These are phyloP conservation scores for Illadopsis cleaveri DNA, from an alignment of 2,113 vertebrate genomes.

Conservation along the genomic window DNA sequence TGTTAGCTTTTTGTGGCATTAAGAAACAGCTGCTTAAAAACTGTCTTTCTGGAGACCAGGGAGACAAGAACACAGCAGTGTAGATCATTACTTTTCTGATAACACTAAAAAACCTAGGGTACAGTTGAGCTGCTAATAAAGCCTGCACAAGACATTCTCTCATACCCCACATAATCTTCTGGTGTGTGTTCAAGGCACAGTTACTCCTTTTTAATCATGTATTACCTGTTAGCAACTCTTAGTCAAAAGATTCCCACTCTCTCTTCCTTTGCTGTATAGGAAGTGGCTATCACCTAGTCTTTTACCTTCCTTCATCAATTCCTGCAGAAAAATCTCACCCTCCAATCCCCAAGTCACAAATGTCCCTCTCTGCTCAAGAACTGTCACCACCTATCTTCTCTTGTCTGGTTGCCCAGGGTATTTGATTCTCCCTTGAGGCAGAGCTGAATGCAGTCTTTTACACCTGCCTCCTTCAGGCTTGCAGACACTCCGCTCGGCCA, in stretches of 20 bases:
- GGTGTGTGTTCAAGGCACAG: background rate
- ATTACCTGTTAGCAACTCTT: conserved; percentile 10
- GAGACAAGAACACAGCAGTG: conserved; percentile 31
- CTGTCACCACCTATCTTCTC: background rate
- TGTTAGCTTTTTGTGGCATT: conserved; percentile 3
- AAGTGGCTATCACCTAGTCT: background rate
- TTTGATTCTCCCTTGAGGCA: background rate
- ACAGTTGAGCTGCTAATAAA: conserved; percentile 30
- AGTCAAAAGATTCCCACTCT: background rate
- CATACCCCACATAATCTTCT: conserved; percentile 12
- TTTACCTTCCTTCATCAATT: background rate
- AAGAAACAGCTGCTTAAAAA: conserved; percentile 19
- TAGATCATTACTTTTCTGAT: conserved; percentile 36
- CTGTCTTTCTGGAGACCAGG: background rate
- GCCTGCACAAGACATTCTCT: background rate
- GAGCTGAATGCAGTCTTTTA: background rate
- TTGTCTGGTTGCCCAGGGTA: background rate
- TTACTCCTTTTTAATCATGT: conserved; percentile 33
- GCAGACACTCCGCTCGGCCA: accelerated
- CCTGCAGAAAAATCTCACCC: background rate
- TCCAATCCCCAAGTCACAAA: background rate
- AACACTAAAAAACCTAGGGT: conserved; percentile 3
- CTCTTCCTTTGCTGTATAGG: background rate
- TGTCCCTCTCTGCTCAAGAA: background rate
- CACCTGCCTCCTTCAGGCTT: background rate